Conservation (phyloP, 2,888 invertebrate species). For the Eurytoma adleriae region DNA sequence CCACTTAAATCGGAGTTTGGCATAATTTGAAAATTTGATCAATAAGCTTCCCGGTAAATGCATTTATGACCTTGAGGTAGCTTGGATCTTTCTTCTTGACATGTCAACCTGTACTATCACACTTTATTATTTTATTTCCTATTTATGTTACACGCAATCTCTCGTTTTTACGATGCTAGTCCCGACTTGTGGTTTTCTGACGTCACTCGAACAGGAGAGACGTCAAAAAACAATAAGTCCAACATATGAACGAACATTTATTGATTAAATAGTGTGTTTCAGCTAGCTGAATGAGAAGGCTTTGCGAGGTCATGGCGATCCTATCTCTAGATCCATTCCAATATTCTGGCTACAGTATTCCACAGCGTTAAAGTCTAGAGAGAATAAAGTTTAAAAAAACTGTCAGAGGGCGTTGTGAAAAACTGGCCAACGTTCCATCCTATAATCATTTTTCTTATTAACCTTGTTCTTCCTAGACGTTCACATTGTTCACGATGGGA, state of each 20-base stretch:
- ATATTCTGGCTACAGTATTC: conserved; percentile 60
- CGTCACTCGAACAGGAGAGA: neutral
- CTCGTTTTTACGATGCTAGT: neutral
- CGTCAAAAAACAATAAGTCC: conserved; percentile 6
- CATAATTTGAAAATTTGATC: neutral
- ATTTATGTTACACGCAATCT: neutral
- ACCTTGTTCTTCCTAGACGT: conserved; percentile 62
- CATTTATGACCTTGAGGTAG: conserved; percentile 6
- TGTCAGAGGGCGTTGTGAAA: conserved; percentile 12
- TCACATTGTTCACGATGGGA: conserved; percentile 69
- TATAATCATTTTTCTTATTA: conserved; percentile 19
- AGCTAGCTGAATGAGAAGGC: conserved; percentile 68
- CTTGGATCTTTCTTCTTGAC: neutral
- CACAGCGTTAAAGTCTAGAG: conserved; percentile 63
- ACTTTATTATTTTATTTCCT: neutral
- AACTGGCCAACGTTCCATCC: conserved; percentile 61
- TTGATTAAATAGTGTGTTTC: conserved; percentile 68
- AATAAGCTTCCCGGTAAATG: conserved; percentile 7
- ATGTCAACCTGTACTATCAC: too few species aligned
- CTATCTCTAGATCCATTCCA: conserved; percentile 62
- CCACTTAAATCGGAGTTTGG: too few species aligned
- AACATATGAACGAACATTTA: conserved; percentile 6
- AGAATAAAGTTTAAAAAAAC: neutral
- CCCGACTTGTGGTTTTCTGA: conserved; percentile 9
- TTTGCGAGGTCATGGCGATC: conserved; percentile 73